Conservation (phyloP, 2,113 vertebrate genomes). For the Entomyzon cyanotis region DNA sequence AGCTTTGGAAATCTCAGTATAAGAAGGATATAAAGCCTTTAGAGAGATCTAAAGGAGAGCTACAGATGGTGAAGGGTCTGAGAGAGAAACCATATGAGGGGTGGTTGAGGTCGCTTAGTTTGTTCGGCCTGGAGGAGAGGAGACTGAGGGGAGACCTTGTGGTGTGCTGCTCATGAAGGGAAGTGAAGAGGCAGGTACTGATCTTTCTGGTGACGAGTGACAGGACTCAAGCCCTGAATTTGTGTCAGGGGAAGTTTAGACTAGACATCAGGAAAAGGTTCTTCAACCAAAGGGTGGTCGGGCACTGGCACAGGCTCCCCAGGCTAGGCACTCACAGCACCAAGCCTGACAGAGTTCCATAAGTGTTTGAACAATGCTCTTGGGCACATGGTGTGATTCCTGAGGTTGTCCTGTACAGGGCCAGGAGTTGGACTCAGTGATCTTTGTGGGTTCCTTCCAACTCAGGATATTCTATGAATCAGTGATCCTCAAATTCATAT, state of each 20-base stretch:
- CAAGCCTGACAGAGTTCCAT: background rate
- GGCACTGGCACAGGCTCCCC: background rate
- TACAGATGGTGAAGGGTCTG: background rate
- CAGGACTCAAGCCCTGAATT: rapidly evolving
- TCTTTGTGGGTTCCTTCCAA: background rate
- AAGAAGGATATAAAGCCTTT: background rate
- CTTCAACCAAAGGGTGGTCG: no score
- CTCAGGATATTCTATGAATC: background rate
- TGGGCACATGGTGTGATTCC: background rate
- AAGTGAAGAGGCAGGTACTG: background rate
- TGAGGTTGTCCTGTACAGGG: background rate
- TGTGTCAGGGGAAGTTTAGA: background rate
- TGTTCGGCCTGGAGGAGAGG: background rate
- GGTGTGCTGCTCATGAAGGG: no score
- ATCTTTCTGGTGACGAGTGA: background rate
- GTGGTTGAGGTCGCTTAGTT: background rate
- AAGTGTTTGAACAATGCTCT: background rate
- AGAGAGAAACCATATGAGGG: background rate
- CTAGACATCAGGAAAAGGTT: background rate
- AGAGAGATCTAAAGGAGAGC: background rate
- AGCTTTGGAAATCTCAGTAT: background rate
- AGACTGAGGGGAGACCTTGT: background rate
- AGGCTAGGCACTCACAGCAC: background rate
- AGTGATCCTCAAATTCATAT: background rate
- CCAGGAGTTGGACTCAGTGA: background rate